A percentile compares a stretch with the other conserved stretches of the same genome.
phyloP scores from a whole-genome alignment of 2,888 invertebrate genomes.

The Agonopterix heracliana region DNA sequence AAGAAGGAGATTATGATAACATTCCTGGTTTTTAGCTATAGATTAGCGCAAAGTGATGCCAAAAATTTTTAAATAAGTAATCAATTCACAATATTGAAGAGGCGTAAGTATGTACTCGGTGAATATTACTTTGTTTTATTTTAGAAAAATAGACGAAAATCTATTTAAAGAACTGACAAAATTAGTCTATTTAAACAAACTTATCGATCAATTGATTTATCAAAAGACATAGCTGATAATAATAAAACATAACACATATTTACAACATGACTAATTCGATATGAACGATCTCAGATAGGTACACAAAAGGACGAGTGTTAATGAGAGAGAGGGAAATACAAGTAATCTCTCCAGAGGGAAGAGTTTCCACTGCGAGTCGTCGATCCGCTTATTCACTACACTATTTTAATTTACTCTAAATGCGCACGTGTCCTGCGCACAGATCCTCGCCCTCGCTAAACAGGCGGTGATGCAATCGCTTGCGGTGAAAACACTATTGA shows the following conservation, averaged over 20 bases:
- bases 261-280: conserved; percentile 20
- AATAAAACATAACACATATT: conserved; percentile 3
- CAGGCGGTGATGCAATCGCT: conserved; percentile 35
- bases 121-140: no score
- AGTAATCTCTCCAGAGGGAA: conserved; percentile 13
- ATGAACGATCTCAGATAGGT: conserved; percentile 17
- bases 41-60: no score
- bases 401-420: conserved; percentile 60
- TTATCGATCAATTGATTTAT: no score
- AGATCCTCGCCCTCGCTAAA: conserved; percentile 21
- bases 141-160: no score
- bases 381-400: conserved; percentile 53
- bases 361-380: conserved; percentile 15
- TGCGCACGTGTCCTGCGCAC: conserved; percentile 44
- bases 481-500: conserved; percentile 7
- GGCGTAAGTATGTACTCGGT: no score
- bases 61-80: no score
- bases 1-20: no score
- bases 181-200: no score
- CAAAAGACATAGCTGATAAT: no score
- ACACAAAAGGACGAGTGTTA: conserved; percentile 24
- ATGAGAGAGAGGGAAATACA: conserved; percentile 19
- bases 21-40: no score
- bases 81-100: no score
- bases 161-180: no score